Evolutionary conservation across 92 coral and sea anemone genomes (phyloP).

Genomic region (Hydrozoanthus gracilis): DNA sequence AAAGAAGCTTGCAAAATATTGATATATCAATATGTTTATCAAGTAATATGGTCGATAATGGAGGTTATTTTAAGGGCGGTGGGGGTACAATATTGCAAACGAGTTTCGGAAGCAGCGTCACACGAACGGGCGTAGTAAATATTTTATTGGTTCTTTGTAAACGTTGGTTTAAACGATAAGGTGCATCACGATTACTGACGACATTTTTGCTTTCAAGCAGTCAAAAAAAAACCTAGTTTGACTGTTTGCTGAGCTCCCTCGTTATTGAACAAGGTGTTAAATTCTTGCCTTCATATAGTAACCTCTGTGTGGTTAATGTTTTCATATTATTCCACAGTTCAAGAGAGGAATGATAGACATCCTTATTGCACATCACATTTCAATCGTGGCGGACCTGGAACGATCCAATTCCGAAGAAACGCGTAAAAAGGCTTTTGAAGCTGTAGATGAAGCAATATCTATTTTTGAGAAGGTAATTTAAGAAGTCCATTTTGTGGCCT

Average conservation of each 20-base stretch:
- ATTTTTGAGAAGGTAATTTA: conserved; percentile 84
- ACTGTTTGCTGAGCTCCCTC: no score
- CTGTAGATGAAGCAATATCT: conserved; percentile 85
- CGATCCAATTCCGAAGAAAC: conserved; percentile 52
- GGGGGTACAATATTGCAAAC: no score
- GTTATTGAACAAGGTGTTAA: no score
- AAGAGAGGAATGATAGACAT: conserved; percentile 85
- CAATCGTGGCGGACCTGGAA: conserved; percentile 95
- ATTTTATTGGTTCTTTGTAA: no score
- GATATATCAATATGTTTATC: no score
- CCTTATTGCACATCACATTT: conserved; percentile 86
- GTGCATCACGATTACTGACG: neutral
- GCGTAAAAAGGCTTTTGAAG: conserved; percentile 73
- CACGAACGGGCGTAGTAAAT: no score
- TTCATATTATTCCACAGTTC: conserved; percentile 62
- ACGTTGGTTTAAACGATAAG: no score
- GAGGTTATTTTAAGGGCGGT: no score
- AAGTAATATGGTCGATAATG: no score
- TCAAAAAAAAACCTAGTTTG: no score
- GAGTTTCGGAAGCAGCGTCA: no score
- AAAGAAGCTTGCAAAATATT: no score
- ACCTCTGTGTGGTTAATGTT: neutral
- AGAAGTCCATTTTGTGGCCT: neutral
- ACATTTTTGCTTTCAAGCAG: neutral
- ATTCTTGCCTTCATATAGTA: neutral